phyloP scores from a whole-genome alignment of 1,140 invertebrate genomes.

The Rhizoglyphus robini region DNA sequence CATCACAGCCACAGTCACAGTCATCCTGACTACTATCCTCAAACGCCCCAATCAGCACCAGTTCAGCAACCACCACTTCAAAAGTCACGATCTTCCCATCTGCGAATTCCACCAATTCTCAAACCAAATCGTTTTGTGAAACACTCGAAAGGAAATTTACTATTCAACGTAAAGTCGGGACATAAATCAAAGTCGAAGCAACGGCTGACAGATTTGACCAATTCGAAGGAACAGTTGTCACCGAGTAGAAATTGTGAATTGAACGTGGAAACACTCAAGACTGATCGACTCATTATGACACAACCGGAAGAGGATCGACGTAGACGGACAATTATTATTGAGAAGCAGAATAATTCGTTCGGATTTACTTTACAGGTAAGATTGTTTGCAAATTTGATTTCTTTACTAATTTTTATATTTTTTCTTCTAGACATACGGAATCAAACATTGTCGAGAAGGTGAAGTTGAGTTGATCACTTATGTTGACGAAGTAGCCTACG shows the following conservation, averaged over 20 bases:
- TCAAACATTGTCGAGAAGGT: constrained; percentile 78
- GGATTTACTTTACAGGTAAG: constrained; percentile 71
- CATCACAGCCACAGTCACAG: background rate
- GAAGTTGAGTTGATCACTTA: constrained; percentile 88
- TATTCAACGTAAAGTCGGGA: background rate
- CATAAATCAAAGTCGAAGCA: background rate
- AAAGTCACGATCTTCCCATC: background rate
- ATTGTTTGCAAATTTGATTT: background rate
- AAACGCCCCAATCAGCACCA: background rate
- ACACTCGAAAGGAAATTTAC: background rate
- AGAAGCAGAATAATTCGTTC: constrained; percentile 77
- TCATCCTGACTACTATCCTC: too few species aligned
- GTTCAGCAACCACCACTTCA: background rate
- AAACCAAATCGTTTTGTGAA: constrained; percentile 9
- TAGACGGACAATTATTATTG: constrained; percentile 68
- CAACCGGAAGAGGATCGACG: constrained; percentile 68
- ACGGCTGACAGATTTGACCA: background rate
- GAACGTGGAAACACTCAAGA: constrained; percentile 55
- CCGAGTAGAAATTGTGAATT: background rate
- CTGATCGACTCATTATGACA: constrained; percentile 54
- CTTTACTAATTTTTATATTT: constrained; percentile 12
- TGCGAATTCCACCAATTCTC: background rate
- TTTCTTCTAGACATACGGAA: constrained; percentile 68
- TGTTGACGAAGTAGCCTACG: constrained; percentile 84
- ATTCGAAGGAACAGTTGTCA: background rate